Conservation (phyloP, 2,113 vertebrate genomes). For the Rhizomys pruinosus region DNA sequence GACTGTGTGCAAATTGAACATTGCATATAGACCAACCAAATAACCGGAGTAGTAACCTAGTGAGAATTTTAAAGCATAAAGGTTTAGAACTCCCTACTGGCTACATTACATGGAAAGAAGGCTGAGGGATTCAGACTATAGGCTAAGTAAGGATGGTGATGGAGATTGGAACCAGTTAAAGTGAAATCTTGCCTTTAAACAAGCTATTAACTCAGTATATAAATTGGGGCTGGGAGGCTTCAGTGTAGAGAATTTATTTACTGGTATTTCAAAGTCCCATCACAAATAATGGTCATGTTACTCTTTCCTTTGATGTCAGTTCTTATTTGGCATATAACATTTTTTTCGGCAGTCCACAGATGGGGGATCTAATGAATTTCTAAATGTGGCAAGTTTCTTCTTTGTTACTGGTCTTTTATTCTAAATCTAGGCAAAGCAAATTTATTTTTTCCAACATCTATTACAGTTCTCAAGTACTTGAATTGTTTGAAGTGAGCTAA, state of each 20-base stretch:
- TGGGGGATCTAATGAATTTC: not conserved
- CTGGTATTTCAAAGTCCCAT: constrained; percentile 52
- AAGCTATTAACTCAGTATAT: constrained; percentile 15
- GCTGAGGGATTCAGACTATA: not conserved
- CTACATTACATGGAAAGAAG: not conserved
- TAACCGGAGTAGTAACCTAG: not conserved
- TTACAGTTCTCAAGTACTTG: constrained; percentile 35
- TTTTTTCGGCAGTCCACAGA: not conserved
- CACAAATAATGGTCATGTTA: constrained; percentile 18
- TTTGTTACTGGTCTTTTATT: constrained; percentile 36
- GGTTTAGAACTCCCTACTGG: not conserved
- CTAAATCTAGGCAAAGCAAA: constrained; percentile 3
- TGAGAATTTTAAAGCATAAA: not conserved
- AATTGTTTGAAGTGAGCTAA: constrained; percentile 4
- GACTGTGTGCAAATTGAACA: not conserved
- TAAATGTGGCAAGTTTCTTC: not conserved
- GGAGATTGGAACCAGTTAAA: constrained; percentile 37
- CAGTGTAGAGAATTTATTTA: constrained; percentile 14
- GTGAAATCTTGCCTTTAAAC: constrained; percentile 42
- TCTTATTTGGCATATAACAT: constrained; percentile 37
- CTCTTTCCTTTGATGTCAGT: constrained; percentile 35
- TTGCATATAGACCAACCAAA: not conserved
- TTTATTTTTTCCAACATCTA: not conserved
- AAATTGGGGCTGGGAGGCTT: not conserved
- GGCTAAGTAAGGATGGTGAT: not conserved